Evolutionary conservation across 2,797 vertebrate genomes (phyloP).

Genomic region (Nyctalus aviator): DNA sequence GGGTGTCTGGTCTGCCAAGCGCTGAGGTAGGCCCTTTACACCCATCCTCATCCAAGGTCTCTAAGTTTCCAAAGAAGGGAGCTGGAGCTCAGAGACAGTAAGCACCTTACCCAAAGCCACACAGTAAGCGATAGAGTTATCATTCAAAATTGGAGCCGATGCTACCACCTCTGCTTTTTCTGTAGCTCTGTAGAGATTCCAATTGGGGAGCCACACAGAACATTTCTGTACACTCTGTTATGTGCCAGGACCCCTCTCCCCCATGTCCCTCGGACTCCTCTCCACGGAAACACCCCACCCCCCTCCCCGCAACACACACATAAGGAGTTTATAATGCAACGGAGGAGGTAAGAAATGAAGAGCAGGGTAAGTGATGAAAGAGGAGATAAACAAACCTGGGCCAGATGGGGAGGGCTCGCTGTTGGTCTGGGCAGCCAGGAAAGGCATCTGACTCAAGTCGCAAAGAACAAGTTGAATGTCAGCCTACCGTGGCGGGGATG

Average conservation of each 20-base stretch:
- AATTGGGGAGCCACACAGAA: neutral
- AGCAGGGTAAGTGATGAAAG: neutral
- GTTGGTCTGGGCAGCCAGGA: neutral
- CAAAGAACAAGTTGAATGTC: neutral
- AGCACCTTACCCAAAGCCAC: conserved; percentile 21
- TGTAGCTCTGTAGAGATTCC: neutral
- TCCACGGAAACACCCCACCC: too few species aligned
- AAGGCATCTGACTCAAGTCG: neutral
- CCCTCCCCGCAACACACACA: neutral
- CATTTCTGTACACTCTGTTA: neutral
- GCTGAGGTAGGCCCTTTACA: neutral
- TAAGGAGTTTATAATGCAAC: neutral
- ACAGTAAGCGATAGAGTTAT: neutral
- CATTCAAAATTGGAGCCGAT: conserved; percentile 13
- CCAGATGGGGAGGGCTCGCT: neutral
- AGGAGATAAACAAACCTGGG: neutral
- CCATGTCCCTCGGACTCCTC: neutral
- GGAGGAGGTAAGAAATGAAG: neutral
- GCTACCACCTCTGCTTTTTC: neutral
- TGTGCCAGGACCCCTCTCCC: neutral
- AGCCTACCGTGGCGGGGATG: neutral
- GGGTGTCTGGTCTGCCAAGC: neutral
- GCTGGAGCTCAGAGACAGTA: neutral
- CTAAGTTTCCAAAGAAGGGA: conserved; percentile 41
- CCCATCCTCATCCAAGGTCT: neutral